phyloP scores from a whole-genome alignment of 2,113 vertebrate species.

The Arvicanthis niloticus region DNA sequence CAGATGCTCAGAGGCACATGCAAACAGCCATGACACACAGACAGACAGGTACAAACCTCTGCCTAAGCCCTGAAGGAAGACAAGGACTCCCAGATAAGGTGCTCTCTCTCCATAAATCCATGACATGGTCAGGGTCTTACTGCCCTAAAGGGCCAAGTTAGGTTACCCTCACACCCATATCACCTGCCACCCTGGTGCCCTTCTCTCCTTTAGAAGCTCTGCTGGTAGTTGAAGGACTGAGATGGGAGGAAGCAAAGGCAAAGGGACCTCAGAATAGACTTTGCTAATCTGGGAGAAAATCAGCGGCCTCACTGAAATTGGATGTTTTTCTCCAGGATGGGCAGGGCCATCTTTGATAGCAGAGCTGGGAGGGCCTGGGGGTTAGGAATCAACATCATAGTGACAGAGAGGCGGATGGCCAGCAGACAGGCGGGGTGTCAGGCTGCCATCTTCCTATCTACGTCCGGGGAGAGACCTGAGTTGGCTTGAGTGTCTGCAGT shows the following conservation, averaged over 20 bases:
- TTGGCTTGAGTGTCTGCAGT: not conserved
- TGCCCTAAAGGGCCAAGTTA: not conserved
- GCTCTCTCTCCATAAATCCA: not conserved
- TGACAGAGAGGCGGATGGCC: conserved; percentile 6
- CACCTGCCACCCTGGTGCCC: not conserved
- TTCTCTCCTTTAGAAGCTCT: not conserved
- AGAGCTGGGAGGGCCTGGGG: conserved; percentile 71
- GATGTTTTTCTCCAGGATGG: conserved; percentile 78
- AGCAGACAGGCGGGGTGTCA: not conserved
- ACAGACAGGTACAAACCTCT: not conserved
- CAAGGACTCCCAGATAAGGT: not conserved
- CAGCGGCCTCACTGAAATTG: conserved; percentile 83
- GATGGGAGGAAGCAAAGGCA: conserved; percentile 23
- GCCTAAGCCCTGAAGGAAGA: not conserved
- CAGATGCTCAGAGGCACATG: not conserved
- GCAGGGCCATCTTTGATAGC: conserved; percentile 47
- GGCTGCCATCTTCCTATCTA: not conserved
- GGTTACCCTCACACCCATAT: too few relatives aligned
- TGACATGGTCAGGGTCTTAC: not conserved
- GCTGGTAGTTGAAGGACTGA: not conserved
- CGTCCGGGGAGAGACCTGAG: not conserved
- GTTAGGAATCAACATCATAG: conserved; percentile 85
- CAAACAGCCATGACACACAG: not conserved
- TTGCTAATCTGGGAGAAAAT: conserved; percentile 85
- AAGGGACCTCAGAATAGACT: conserved; percentile 75